Evolutionary conservation across 1,140 invertebrate genomes (phyloP), one percentile per base, ranked within the genome.

Genomic region (Laupala kohalensis): DNA sequence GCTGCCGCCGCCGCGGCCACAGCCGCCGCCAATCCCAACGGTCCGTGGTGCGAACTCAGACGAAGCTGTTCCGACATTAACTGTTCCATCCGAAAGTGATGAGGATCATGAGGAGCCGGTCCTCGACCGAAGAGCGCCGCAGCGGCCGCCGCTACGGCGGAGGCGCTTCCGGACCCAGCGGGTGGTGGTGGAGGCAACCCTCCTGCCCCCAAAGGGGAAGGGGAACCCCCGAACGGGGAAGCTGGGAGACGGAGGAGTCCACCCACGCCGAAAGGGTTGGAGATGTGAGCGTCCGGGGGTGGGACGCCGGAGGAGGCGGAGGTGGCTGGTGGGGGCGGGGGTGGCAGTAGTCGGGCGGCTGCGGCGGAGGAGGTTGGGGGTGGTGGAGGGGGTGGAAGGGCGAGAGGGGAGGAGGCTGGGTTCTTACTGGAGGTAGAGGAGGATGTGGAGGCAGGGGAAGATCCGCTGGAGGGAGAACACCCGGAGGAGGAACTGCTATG

Each of bases 1-100:
- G 87, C 85, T 73, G 75, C 75, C 72, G 86, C 82, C 27, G 85
- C 82, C 65, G 87, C 85, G 37, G 86, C 86, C 24, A 86, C 87
- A 0, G 86, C 88, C 0, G 87, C 87, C 9, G 87, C 87, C 2
- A 86, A 87, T 19, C 87, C 87, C 73, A 89, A 78, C 74, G 87
- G 88, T 30, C 89, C 79, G 30, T 87, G 86, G 74, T 89, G 88
- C 26, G 79, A 77, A 67, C 79, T 80, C n/a, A 83, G 72, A n/a
- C 90, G 85, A 77, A 92, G 90, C 78, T 92, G 90, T 77, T 92
- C 90, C 63, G 87, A 89, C 9, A 92, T 88, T 37, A 93, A 81
- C 78, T 92, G 90, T 78, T 92, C 90, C 87, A 92, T 90, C 71
- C 90, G 84, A 79, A 91, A 92, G 72, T 89, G 85, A 77, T 90